Conservation (phyloP, 2,797 vertebrate genomes). For the Pachyuromys duprasi region DNA sequence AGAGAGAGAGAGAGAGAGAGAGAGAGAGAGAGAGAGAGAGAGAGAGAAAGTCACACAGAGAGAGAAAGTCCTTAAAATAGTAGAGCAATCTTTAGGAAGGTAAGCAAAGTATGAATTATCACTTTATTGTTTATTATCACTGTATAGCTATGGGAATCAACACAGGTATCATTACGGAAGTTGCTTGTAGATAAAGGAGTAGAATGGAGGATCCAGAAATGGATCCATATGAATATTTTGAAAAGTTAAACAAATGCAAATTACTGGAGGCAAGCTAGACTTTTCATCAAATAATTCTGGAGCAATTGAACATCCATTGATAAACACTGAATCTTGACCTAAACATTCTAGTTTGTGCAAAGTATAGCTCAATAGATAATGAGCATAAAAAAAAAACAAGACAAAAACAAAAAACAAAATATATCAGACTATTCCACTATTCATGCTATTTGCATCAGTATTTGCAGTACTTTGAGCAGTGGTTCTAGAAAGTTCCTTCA, state of each 20-base stretch:
- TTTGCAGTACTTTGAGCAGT: not conserved
- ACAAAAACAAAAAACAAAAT: not conserved
- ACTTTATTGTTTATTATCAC: not conserved
- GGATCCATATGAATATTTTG: not conserved
- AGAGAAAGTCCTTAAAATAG: not conserved
- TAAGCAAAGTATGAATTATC: not conserved
- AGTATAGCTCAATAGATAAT: not conserved
- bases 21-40: no score
- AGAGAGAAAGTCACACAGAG: no score
- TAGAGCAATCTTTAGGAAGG: not conserved
- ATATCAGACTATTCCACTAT: not conserved
- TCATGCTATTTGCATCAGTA: not conserved
- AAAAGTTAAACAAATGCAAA: not conserved
- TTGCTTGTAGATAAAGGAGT: not conserved
- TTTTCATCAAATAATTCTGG: not conserved
- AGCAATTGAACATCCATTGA: not conserved
- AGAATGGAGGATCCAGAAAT: not conserved
- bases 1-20: no score
- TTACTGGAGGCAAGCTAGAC: not conserved
- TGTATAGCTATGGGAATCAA: not conserved
- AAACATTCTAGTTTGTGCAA: not conserved
- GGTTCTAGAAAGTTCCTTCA: not conserved
- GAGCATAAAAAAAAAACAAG: not conserved
- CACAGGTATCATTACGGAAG: not conserved
- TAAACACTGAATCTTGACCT: not conserved